Conservation (phyloP, 2,888 invertebrate genomes). For the Lysandra coridon region DNA sequence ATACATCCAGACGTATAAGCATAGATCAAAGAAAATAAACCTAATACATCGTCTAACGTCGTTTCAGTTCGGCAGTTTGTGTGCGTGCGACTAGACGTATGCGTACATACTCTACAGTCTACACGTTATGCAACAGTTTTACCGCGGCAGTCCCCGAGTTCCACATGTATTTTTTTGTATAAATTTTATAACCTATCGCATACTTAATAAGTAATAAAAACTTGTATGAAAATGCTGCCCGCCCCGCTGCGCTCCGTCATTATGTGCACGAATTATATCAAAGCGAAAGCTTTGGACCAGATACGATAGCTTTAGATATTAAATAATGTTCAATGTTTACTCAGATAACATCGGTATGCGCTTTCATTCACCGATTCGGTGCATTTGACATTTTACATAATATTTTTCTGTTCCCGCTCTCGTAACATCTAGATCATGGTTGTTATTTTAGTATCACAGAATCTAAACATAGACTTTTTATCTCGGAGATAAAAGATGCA, state of each 20-base stretch:
- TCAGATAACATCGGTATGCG: conserved; percentile 11
- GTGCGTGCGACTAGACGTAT: too few relatives aligned
- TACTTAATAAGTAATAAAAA: neutral
- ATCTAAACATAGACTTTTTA: conserved; percentile 19
- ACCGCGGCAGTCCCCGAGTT: too few relatives aligned
- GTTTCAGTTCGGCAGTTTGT: too few relatives aligned
- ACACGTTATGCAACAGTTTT: too few relatives aligned
- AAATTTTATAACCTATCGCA: neutral
- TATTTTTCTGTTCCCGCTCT: neutral
- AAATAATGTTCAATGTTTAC: conserved; percentile 28
- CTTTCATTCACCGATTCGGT: conserved; percentile 9
- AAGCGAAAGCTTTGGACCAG: conserved; percentile 16
- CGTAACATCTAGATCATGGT: conserved; percentile 5
- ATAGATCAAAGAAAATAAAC: too few relatives aligned
- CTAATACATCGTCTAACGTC: too few relatives aligned
- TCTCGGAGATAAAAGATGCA: conserved; percentile 1
- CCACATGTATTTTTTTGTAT: too few relatives aligned
- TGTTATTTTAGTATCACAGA: neutral
- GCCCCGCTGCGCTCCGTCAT: neutral
- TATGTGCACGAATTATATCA: neutral
- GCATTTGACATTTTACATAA: neutral
- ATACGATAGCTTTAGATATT: conserved; percentile 21
- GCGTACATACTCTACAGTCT: too few relatives aligned
- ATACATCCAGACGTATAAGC: too few relatives aligned
- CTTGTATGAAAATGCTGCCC: neutral